Conservation (phyloP, 2,113 vertebrate genomes). For the Myanophis thanlyinensis region DNA sequence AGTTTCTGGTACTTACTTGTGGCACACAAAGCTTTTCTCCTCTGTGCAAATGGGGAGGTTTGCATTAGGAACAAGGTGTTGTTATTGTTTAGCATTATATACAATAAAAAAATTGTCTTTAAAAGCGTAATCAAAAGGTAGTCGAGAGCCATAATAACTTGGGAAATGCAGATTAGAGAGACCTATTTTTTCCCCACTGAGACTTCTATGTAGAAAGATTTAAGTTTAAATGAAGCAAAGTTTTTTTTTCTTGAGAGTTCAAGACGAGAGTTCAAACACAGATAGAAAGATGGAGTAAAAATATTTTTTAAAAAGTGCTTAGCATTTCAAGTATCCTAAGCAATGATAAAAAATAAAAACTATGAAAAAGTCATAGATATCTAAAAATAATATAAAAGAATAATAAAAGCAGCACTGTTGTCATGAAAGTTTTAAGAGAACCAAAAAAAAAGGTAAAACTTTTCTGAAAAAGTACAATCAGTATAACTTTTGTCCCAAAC, state of each 20-base stretch:
- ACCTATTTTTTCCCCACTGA: background rate
- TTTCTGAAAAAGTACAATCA: background rate
- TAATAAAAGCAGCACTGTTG: background rate
- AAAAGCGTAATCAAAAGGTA: background rate
- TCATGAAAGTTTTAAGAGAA: background rate
- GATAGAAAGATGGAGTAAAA: background rate
- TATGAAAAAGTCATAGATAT: background rate
- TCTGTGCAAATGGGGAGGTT: background rate
- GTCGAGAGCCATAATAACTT: background rate
- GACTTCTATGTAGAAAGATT: background rate
- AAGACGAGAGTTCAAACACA: conserved; percentile 31
- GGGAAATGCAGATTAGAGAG: background rate
- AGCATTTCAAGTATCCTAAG: background rate
- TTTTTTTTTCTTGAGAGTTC: background rate
- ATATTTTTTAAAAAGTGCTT: background rate
- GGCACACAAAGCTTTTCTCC: background rate
- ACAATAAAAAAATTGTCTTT: background rate
- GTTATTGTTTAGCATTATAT: background rate
- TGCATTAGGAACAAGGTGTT: background rate
- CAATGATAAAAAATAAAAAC: background rate
- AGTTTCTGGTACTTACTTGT: background rate
- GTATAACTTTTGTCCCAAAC: background rate
- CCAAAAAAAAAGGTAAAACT: background rate
- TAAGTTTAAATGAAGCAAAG: background rate
- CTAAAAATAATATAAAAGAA: background rate